Percentiles rank a stretch among this genome's conserved stretches.
phyloP scores from a whole-genome alignment of 1,140 invertebrate species.

The Temnothorax curvispinosus region DNA sequence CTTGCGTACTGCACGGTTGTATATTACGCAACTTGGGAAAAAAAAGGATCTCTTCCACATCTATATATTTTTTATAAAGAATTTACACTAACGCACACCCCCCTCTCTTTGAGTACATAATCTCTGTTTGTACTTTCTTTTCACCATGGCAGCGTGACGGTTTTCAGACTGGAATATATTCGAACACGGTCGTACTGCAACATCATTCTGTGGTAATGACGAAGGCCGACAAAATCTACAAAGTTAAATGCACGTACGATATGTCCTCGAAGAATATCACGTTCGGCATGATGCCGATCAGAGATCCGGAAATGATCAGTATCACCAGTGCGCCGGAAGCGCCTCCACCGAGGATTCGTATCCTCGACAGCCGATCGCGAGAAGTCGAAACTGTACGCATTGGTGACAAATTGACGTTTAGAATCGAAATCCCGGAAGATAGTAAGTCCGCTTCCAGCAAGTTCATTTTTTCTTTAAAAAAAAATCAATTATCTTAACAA shows the following conservation, averaged over 20 bases:
- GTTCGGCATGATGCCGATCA: slow-evolving; percentile 98
- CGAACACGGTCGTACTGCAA: slow-evolving; percentile 97
- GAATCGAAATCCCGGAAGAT: slow-evolving; percentile 98
- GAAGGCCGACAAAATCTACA: slow-evolving; percentile 98
- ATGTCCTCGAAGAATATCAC: slow-evolving; percentile 98
- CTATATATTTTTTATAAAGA: background rate
- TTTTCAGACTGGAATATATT: slow-evolving; percentile 95
- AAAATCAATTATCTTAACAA: background rate
- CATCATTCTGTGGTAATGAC: slow-evolving; percentile 99
- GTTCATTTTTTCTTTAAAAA: slow-evolving; percentile 10
- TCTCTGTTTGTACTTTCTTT: slow-evolving; percentile 67
- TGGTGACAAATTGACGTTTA: slow-evolving; percentile 97
- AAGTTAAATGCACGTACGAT: slow-evolving; percentile 98
- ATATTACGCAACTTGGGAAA: background rate
- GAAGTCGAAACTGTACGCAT: slow-evolving; percentile 98
- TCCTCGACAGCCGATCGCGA: slow-evolving; percentile 92
- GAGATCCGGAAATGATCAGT: slow-evolving; percentile 97
- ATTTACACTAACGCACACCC: slow-evolving; percentile 3
- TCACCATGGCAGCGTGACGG: slow-evolving; percentile 77
- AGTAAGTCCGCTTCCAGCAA: slow-evolving; percentile 89
- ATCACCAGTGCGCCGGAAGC: slow-evolving; percentile 98
- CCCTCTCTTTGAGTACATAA: slow-evolving; percentile 44
- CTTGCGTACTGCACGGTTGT: background rate
- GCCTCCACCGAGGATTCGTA: slow-evolving; percentile 96
- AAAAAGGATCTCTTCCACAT: background rate